These are phyloP conservation scores for Orthosia gothica DNA, from an alignment of 2,888 invertebrate species.

Conservation along the genomic window DNA sequence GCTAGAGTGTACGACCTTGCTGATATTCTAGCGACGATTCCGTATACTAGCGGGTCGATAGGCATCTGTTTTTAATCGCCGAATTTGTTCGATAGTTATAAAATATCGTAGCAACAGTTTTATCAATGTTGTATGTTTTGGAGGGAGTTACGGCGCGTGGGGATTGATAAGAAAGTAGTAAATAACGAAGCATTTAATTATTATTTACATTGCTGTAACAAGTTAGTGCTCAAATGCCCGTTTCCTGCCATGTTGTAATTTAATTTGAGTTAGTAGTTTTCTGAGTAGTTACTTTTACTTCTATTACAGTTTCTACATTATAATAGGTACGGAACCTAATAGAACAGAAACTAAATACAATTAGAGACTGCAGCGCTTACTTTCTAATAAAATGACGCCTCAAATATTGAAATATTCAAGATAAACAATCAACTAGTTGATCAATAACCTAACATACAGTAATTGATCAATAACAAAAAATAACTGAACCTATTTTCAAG, in stretches of 20 bases:
- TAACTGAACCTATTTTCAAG: too few relatives aligned
- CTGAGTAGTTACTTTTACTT: neutral
- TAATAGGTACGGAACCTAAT: neutral
- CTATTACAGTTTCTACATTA: neutral
- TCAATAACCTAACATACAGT: neutral
- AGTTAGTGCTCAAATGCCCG: slow-evolving; percentile 25
- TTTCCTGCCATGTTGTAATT: slow-evolving; percentile 1
- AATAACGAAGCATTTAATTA: slow-evolving; percentile 38
- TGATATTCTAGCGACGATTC: slow-evolving; percentile 23
- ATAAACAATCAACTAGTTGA: slow-evolving; percentile 2
- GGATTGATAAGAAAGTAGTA: slow-evolving; percentile 58
- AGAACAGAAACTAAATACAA: neutral
- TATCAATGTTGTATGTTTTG: slow-evolving; percentile 64
- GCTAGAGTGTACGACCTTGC: slow-evolving; percentile 49
- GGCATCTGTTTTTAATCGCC: slow-evolving; percentile 43
- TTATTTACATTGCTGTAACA: slow-evolving; percentile 32
- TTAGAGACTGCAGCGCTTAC: too few relatives aligned
- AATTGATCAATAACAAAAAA: neutral
- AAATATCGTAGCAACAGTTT: slow-evolving; percentile 66
- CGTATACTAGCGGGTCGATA: slow-evolving; percentile 26
- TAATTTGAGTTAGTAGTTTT: neutral
- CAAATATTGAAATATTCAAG: neutral
- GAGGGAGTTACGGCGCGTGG: neutral
- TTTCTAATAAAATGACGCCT: neutral
- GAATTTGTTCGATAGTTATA: slow-evolving; percentile 39